phyloP scores from a whole-genome alignment of 2,888 invertebrate genomes.

The Piscicola geometra region DNA sequence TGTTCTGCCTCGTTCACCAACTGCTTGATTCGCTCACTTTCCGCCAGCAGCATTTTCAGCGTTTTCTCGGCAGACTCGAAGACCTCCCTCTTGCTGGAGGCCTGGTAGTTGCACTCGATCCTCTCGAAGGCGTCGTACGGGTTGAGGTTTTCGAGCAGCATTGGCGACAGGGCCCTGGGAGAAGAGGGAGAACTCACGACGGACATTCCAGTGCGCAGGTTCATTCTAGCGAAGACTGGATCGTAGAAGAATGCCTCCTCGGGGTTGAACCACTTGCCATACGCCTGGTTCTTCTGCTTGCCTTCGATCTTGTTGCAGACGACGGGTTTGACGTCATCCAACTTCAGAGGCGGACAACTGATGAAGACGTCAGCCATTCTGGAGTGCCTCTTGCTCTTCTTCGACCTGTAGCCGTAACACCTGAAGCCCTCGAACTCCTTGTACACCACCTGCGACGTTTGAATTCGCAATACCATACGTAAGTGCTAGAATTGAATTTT shows the following conservation, averaged over 20 bases:
- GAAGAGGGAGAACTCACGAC: constrained; percentile 34
- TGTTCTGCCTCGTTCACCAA: constrained; percentile 36
- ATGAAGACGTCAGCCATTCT: constrained; percentile 40
- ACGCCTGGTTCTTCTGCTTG: constrained; percentile 1
- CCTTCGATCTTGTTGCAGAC: constrained; percentile 40
- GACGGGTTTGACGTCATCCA: constrained; percentile 41
- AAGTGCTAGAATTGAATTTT: too few relatives aligned
- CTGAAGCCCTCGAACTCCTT: constrained; percentile 40
- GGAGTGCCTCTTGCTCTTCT: constrained; percentile 32
- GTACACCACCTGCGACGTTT: constrained; percentile 38
- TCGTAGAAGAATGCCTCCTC: constrained; percentile 45
- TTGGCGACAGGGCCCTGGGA: constrained; percentile 35
- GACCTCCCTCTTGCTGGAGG: constrained; percentile 6
- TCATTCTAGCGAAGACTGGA: constrained; percentile 40
- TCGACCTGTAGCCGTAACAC: constrained; percentile 41
- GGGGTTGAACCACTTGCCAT: constrained; percentile 40
- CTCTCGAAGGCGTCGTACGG: background rate
- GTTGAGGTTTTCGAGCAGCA: constrained; percentile 24
- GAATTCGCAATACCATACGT: too few relatives aligned
- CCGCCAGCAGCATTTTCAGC: constrained; percentile 33
- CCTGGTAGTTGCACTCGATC: constrained; percentile 26
- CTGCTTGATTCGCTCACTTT: constrained; percentile 37
- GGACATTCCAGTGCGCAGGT: constrained; percentile 22
- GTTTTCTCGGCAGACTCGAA: constrained; percentile 35
- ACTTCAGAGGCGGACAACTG: constrained; percentile 35